Percentiles rank a stretch among this genome's conserved stretches.
phyloP scores from a whole-genome alignment of 2,797 vertebrate genomes.

The Carcharodon carcharias region DNA sequence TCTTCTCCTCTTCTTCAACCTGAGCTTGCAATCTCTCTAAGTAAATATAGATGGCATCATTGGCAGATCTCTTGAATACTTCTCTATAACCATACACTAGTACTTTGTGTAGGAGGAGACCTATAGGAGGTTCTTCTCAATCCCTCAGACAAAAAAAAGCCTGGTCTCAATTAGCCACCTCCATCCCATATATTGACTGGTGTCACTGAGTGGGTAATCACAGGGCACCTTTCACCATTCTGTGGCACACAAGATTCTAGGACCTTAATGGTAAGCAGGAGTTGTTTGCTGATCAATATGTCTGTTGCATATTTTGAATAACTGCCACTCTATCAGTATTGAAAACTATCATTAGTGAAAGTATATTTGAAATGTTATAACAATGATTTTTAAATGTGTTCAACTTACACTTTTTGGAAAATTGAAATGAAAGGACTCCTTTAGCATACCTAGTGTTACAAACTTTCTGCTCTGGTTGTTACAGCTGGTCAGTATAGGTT shows the following conservation, averaged over 20 bases:
- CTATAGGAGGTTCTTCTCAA: neutral
- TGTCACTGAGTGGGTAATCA: neutral
- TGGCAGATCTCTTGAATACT: neutral
- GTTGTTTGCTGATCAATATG: neutral
- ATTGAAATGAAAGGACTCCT: conserved; percentile 30
- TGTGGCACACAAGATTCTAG: neutral
- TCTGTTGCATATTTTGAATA: neutral
- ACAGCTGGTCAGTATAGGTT: conserved; percentile 91
- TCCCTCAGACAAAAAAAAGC: neutral
- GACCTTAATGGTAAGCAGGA: neutral
- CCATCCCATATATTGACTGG: neutral
- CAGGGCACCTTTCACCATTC: neutral
- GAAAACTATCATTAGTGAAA: neutral
- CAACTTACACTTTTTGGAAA: conserved; percentile 1
- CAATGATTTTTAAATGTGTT: neutral
- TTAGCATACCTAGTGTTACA: conserved; percentile 39
- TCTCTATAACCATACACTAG: neutral
- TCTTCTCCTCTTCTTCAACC: neutral
- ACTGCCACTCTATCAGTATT: neutral
- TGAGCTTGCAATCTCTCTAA: neutral
- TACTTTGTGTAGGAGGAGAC: neutral
- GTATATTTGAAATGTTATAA: conserved; percentile 14
- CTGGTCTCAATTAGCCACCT: neutral
- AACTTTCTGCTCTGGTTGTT: conserved; percentile 79
- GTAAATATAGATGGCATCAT: neutral